Base-by-base conservation (phyloP, 2,888 invertebrate species). In the Standfussiana lucernea region DNA sequence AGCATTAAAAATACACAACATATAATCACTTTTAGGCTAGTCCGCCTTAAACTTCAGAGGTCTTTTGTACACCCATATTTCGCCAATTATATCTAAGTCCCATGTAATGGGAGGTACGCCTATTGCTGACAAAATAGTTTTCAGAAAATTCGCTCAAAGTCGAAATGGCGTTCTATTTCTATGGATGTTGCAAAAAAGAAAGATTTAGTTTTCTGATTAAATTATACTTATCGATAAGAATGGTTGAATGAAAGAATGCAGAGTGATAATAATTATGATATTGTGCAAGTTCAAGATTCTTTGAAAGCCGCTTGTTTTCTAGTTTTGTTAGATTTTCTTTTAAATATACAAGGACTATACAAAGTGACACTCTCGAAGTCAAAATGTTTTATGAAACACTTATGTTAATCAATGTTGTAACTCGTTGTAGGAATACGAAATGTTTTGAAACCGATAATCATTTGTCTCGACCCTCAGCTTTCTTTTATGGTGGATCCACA, bases 211-310 rank as follows among this genome's bases (percentile, higher is more conserved):
- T 42, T 56, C n/a, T 32, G 21, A 72, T 56, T 5, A 18, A 15
- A 32, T 42, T 56, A 56, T 56, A 56, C 1, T 18, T 21, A 62
- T 73, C 5, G 10, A 37, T 21, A 15, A 45, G 37, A 18, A 56
- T 37, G 8, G 35, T 35, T 64, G 53, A 74, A 75, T 74, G n/a
- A 53, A 37, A 65, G 53, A 32, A 28, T 45, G 15, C n/a, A 28
- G 18, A 37, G 11, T 24, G 18, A 37, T 53, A 74, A 42, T 47
- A 2, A 8, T 45, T 18, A 13, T 62, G 6, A 15, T 7, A 32
- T 28, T 4, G 28, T 32, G 5, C 21, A 50, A 42, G 35, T 64
- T 53, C 42, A 42, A 64, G 50, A 28, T 72, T 35, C 21, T 21
- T 50, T 45, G 45, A 13, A 40, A 13, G 0, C 10, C 42, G 13